A percentile compares a stretch with the other conserved stretches of the same genome.
Conservation (phyloP, 2,113 vertebrate species). For the Lophochroa leadbeateri region DNA sequence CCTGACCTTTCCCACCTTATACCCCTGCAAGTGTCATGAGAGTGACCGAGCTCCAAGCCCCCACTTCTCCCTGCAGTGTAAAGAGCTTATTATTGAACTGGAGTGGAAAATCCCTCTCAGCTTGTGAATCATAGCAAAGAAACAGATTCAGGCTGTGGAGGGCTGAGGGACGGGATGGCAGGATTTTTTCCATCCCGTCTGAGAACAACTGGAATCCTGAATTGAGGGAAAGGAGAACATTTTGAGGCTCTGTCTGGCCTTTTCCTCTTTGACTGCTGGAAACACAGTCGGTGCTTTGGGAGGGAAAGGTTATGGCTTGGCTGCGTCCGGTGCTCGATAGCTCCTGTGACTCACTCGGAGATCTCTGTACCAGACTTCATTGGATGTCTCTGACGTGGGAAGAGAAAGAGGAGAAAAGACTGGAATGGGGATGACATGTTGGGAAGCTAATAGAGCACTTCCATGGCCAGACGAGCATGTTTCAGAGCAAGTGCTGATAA, state of each 20-base stretch:
- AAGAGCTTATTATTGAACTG: conserved; percentile 58
- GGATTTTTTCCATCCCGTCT: conserved; percentile 68
- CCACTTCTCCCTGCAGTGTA: not conserved
- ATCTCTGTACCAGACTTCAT: not conserved
- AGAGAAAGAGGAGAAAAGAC: not conserved
- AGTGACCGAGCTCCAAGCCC: not conserved
- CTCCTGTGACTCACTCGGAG: conserved; percentile 40
- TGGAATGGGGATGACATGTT: not conserved
- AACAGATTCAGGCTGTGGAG: conserved; percentile 46
- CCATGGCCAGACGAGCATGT: not conserved
- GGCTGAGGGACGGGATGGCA: conserved; percentile 58
- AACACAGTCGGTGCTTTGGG: not conserved
- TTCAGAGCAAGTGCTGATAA: conserved; percentile 49
- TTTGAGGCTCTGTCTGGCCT: not conserved
- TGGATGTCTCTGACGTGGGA: conserved; percentile 1
- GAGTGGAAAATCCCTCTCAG: conserved; percentile 75
- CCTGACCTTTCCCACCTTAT: not conserved
- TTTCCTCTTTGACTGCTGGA: conserved; percentile 10
- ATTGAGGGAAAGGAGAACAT: not conserved
- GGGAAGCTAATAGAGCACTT: conserved; percentile 18
- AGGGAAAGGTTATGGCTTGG: not conserved
- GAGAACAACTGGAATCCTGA: conserved; percentile 52
- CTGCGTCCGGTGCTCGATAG: not conserved
- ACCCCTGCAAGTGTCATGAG: not conserved
- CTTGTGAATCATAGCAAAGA: conserved; percentile 73